These are phyloP conservation scores for Ranitomeya imitator DNA, from an alignment of 2,113 vertebrate genomes.

Conservation along the genomic window DNA sequence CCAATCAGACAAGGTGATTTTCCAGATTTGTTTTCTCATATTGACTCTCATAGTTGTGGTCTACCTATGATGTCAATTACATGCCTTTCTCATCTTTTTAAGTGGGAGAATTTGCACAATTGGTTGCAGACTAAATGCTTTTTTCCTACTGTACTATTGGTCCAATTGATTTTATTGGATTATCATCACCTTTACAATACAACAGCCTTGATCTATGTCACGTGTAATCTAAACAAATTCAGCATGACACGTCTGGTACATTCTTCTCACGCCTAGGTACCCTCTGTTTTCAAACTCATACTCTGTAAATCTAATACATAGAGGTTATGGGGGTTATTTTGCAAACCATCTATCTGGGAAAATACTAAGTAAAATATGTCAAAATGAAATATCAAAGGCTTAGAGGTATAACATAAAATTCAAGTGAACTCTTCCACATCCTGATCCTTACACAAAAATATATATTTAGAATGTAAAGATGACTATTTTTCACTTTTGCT, in stretches of 20 bases:
- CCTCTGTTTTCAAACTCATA: neutral
- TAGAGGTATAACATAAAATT: neutral
- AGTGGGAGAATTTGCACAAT: no score
- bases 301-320: neutral
- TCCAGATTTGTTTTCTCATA: no score
- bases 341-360: neutral
- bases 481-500: no score
- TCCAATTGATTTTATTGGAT: no score
- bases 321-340: constrained; percentile 21
- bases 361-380: neutral
- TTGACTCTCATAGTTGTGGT: no score
- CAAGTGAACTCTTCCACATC: neutral
- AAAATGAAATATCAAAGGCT: neutral
- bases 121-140: no score
- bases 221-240: neutral
- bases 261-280: neutral
- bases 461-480: neutral
- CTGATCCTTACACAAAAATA: neutral
- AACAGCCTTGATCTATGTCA: neutral
- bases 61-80: no score
- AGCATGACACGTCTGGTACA: neutral
- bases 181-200: neutral
- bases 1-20: no score
- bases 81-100: no score
- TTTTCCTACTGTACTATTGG: no score